Conservation (phyloP, 2,888 invertebrate species). For the Keiferia lycopersicella region DNA sequence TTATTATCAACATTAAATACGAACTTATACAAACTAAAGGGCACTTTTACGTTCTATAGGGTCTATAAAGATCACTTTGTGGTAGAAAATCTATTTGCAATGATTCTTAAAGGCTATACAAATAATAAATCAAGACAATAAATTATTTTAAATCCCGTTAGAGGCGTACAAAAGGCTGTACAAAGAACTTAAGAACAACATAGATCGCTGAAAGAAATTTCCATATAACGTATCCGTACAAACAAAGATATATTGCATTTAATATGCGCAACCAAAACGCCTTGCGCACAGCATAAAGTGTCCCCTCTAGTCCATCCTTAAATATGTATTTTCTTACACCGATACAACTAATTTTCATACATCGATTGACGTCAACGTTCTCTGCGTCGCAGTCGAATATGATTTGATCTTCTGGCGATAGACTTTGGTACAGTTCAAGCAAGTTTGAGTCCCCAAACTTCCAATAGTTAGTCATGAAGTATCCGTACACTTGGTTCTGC, state of each 20-base stretch:
- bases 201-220: neutral
- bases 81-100: too few species aligned
- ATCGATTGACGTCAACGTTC: neutral
- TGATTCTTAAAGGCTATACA: too few species aligned
- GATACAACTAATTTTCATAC: conserved; percentile 4
- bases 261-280: neutral
- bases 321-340: conserved; percentile 11
- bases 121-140: too few species aligned
- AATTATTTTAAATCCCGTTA: too few species aligned
- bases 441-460: conserved; percentile 20
- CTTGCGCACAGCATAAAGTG: neutral
- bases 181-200: neutral
- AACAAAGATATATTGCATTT: neutral
- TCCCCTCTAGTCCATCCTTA: neutral
- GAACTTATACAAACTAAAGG: too few species aligned
- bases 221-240: conserved; percentile 5
- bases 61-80: too few species aligned
- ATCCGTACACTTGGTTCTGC: conserved; percentile 2
- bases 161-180: neutral
- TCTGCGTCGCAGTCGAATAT: conserved; percentile 14
- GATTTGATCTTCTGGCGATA: conserved; percentile 11
- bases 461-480: conserved; percentile 17
- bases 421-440: neutral
- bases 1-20: too few species aligned
- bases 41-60: too few species aligned